phyloP scores from a whole-genome alignment of 2,113 vertebrate species.

The Dipodomys ordii region DNA sequence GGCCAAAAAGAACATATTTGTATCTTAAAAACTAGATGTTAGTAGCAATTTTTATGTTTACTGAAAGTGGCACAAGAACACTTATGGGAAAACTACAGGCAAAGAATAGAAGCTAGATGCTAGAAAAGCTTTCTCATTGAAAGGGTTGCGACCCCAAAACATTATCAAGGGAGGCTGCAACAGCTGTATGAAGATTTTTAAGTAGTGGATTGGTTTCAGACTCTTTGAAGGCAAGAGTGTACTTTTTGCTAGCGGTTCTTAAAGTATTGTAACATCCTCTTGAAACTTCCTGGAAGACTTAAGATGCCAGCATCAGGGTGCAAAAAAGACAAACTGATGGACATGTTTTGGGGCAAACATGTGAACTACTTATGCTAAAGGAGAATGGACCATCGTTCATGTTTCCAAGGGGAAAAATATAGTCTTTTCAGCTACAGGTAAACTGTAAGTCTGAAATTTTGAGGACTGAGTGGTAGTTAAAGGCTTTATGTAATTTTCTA shows the following conservation, averaged over 20 bases:
- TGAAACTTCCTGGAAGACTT: constrained; percentile 2
- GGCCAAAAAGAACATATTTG: not conserved
- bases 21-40: not conserved
- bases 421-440: not conserved
- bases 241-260: constrained; percentile 24
- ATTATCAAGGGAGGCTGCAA: not conserved
- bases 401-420: not conserved
- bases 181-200: not conserved
- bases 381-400: not conserved
- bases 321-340: not conserved
- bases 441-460: not conserved
- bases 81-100: not conserved
- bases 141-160: not conserved
- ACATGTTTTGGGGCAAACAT: not conserved
- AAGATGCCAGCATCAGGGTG: not conserved
- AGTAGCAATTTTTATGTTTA: not conserved
- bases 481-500: not conserved
- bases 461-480: not conserved
- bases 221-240: not conserved
- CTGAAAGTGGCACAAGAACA: constrained; percentile 14
- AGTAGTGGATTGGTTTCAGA: not conserved
- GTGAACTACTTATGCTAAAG: no score
- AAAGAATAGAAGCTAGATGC: not conserved
- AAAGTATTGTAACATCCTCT: constrained; percentile 12
- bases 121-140: not conserved